Conservation (phyloP, 2,888 invertebrate species). For the Halictus ligatus region DNA sequence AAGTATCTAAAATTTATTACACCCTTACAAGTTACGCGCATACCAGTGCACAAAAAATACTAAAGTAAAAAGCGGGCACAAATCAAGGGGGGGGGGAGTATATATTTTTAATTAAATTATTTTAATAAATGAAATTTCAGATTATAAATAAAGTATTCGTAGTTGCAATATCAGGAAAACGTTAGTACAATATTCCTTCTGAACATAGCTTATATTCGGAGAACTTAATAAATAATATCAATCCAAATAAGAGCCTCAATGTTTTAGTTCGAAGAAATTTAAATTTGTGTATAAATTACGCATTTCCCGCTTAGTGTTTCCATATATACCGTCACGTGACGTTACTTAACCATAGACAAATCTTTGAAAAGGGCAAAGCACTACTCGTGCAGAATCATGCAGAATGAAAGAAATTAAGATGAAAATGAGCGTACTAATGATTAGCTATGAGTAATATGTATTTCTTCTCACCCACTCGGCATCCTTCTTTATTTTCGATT, state of each 20-base stretch:
- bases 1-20: background rate
- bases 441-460: background rate
- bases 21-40: too few relatives aligned
- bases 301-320: background rate
- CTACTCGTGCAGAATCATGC: too few relatives aligned
- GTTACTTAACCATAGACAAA: too few relatives aligned
- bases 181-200: background rate
- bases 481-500: background rate
- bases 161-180: too few relatives aligned
- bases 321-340: background rate
- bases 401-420: background rate
- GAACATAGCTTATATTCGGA: background rate
- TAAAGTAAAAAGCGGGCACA: background rate
- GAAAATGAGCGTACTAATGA: background rate
- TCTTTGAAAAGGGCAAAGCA: too few relatives aligned
- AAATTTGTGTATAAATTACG: background rate
- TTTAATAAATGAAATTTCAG: background rate
- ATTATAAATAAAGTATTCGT: background rate
- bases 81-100: background rate
- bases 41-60: too few relatives aligned
- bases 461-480: background rate
- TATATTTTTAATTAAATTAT: background rate
- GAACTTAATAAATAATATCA: background rate
- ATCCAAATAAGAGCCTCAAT: background rate
- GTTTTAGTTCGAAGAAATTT: background rate